Base-by-base conservation (phyloP, 2,797 vertebrate species). In the Microchirus variegatus region DNA sequence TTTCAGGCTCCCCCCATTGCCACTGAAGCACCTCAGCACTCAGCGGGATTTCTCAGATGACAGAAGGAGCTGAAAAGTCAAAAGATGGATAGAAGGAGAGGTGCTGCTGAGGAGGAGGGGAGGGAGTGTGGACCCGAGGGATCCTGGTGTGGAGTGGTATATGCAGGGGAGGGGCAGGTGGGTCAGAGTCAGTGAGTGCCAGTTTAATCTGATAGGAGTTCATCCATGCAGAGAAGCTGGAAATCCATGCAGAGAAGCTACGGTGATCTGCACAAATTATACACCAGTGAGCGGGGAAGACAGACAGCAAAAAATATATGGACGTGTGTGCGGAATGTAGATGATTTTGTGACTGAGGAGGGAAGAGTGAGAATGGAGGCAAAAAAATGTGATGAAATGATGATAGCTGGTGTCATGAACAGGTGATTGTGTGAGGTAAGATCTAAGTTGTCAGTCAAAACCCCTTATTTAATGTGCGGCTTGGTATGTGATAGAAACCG, bases 141-240 rank as follows among this genome's bases (percentile, higher is more conserved):
- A 80, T 77, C 73, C 64, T 38, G 46, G 74, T 49, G 67, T 60
- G 71, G 66, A 83, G 73, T 63, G 53, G 55, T 65, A 41, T 50
- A 44, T 37, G 50, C 35, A n/a, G 63, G 48, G 63, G 63, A 49
- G 80, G 77, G 77, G 77, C 36, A 37, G 55, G 43, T 65, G 73
- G 79, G 82, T 84, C 70, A 78, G 82, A 82, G 78, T 75, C 81
- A 75, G 83, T 43, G 73, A 87, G 83, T 68, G 67, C 72, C 68
- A 73, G 71, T 82, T 90, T 90, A 91, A 92, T 92, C 91, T 88
- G 87, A 91, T 88, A 76, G 81, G 84, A 87, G 89, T 87, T 93
- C 83, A 91, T 87, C 85, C 89, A 87, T 83, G 86, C 85, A 86
- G 89, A 88, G 80, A 78, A 87, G 85, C 82, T 80, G 83, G 67